phyloP scores from a whole-genome alignment of 2,797 vertebrate genomes.

The Sibirionetta formosa region DNA sequence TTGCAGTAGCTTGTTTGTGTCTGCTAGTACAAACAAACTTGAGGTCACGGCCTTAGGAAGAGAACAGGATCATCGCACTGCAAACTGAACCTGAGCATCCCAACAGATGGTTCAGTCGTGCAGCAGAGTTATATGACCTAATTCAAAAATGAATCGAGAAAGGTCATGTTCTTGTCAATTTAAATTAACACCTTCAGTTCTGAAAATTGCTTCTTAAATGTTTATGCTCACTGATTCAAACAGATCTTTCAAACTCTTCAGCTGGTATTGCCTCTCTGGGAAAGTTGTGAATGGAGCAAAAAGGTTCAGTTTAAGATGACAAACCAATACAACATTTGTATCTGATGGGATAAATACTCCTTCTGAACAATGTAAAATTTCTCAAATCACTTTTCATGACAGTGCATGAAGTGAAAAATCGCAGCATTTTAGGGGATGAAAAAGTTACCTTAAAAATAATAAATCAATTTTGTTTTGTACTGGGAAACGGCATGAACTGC shows the following conservation, averaged over 20 bases:
- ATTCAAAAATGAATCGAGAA: neutral
- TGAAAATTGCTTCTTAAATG: neutral
- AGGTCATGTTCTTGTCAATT: neutral
- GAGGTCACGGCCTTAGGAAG: neutral
- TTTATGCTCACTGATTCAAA: neutral
- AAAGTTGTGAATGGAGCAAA: neutral
- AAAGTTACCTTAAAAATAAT: neutral
- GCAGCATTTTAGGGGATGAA: neutral
- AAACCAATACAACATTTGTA: fast-evolving
- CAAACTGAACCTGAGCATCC: neutral
- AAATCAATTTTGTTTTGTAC: neutral
- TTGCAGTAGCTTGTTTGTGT: neutral
- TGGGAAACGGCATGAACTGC: neutral
- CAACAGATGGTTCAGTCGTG: neutral
- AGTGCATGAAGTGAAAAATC: neutral
- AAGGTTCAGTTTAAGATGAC: neutral
- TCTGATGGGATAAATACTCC: neutral
- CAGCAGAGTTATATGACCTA: neutral
- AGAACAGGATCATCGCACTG: neutral
- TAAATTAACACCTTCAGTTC: neutral
- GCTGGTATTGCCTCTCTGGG: neutral
- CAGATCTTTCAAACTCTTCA: neutral
- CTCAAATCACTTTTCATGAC: neutral
- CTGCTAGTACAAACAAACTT: neutral
- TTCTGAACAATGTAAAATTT: neutral